phyloP scores from a whole-genome alignment of 1,140 invertebrate species.

The Stenopsyche tienmushanensis region DNA sequence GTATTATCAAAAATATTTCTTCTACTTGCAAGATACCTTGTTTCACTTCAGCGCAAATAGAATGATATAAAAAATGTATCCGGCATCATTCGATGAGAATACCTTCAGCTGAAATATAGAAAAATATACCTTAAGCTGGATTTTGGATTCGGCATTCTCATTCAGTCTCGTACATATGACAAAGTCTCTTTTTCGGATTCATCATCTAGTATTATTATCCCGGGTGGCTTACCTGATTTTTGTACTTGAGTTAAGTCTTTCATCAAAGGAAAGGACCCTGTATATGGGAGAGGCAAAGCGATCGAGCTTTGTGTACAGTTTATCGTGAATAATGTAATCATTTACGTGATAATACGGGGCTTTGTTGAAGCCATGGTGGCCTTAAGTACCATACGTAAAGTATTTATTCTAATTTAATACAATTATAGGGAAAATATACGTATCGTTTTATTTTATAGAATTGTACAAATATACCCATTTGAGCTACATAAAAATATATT shows the following conservation, averaged over 20 bases:
- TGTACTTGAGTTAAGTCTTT: background rate
- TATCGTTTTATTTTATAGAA: too few relatives aligned
- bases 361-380: too few relatives aligned
- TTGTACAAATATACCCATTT: too few relatives aligned
- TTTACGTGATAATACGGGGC: too few relatives aligned
- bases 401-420: too few relatives aligned
- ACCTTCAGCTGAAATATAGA: slow-evolving; percentile 12
- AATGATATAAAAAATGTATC: too few relatives aligned
- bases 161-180: background rate
- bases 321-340: too few relatives aligned
- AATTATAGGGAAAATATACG: too few relatives aligned
- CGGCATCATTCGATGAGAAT: slow-evolving; percentile 5
- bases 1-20: slow-evolving; percentile 5
- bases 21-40: slow-evolving; percentile 16
- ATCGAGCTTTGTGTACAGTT: too few relatives aligned
- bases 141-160: slow-evolving; percentile 6
- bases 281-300: too few relatives aligned
- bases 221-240: background rate
- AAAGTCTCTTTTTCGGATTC: background rate
- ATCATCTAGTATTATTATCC: background rate
- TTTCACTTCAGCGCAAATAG: slow-evolving; percentile 4
- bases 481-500: too few relatives aligned
- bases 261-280: background rate
- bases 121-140: slow-evolving; percentile 10
- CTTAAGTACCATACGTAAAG: too few relatives aligned